phyloP scores from a whole-genome alignment of 2,797 vertebrate genomes.

The Saxicola maurus region DNA sequence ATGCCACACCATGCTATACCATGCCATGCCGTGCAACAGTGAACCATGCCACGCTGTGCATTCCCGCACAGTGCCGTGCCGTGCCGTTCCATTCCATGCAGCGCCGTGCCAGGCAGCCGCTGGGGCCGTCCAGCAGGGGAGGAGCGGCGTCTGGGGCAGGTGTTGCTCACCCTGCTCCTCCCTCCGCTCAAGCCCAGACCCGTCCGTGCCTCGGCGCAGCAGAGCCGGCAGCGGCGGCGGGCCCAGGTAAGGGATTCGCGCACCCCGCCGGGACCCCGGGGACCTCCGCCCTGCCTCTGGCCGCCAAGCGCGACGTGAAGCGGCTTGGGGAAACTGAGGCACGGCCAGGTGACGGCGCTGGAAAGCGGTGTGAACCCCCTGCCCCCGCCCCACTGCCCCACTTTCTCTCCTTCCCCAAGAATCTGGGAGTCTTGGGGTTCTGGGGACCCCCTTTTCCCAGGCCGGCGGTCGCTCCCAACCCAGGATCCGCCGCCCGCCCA shows the following conservation, averaged over 20 bases:
- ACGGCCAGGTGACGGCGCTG: background rate
- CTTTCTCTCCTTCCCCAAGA: background rate
- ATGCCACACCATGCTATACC: background rate
- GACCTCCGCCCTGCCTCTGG: background rate
- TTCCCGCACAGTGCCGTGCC: rapidly evolving
- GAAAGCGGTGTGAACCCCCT: background rate
- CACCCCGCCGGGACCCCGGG: background rate
- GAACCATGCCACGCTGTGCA: too few relatives aligned
- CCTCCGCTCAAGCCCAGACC: background rate
- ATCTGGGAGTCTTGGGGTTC: background rate
- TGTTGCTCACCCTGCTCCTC: background rate
- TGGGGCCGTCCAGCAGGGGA: background rate
- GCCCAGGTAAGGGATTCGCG: background rate
- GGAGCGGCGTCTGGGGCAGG: background rate
- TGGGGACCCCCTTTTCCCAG: background rate
- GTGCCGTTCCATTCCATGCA: background rate
- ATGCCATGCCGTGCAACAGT: rapidly evolving
- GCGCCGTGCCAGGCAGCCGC: background rate
- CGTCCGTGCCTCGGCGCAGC: background rate
- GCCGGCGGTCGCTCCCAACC: background rate
- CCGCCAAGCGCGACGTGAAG: background rate
- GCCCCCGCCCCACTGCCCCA: background rate
- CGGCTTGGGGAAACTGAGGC: background rate
- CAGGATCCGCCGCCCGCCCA: background rate
- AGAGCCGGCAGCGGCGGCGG: background rate